phyloP scores from a whole-genome alignment of 2,888 invertebrate species.

The Ornithoptera priamus region DNA sequence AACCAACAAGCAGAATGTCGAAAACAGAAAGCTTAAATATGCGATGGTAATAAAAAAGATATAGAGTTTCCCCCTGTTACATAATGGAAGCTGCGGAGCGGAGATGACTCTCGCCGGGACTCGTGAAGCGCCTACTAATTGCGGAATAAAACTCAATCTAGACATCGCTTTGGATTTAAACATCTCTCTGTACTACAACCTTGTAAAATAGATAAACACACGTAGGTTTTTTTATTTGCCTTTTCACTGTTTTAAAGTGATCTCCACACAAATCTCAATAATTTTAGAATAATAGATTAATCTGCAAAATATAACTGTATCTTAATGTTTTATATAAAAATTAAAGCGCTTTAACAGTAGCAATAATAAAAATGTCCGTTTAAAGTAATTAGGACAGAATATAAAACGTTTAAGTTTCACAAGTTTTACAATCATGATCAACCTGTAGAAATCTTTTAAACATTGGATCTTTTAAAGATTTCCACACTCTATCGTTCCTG shows the following conservation, averaged over 20 bases:
- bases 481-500: neutral
- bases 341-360: too few species aligned
- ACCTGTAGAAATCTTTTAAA: too few species aligned
- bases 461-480: neutral
- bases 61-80: constrained; percentile 18
- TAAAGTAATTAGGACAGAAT: too few species aligned
- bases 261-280: neutral
- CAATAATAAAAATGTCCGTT: too few species aligned
- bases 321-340: too few species aligned
- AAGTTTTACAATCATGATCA: too few species aligned
- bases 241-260: neutral
- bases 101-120: constrained; percentile 39
- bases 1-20: constrained; percentile 7
- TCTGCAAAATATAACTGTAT: too few species aligned
- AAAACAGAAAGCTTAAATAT: constrained; percentile 17
- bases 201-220: neutral
- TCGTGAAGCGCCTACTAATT: constrained; percentile 64
- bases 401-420: too few species aligned
- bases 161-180: constrained; percentile 42
- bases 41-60: constrained; percentile 14
- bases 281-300: too few species aligned
- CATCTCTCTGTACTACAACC: constrained; percentile 43
- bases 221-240: neutral
- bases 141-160: constrained; percentile 75
- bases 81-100: constrained; percentile 40